Evolutionary conservation across 2,113 vertebrate species (phyloP), one percentile per base, ranked within the genome.

Genomic region (Pachypanchax playfairii): DNA sequence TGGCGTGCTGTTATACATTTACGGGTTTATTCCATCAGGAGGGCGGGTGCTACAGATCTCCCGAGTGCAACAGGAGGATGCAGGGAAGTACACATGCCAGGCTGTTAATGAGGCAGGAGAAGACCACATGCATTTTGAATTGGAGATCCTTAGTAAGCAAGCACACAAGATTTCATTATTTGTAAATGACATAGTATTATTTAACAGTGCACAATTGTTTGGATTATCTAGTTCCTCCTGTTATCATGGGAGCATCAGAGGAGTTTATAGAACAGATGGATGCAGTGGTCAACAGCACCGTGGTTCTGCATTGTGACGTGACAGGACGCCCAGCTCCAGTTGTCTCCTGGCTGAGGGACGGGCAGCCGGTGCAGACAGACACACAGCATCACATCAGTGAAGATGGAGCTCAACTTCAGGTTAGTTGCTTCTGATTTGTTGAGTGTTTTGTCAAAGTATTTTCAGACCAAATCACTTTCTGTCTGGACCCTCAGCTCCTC

Each of bases 41-140:
- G 96, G 96, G 13, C 92, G 94, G 63, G 89, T 94, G 66, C 90
- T 98, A 31, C 96, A 96, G 86, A 93, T 98, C 44, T 63, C 78
- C 0, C 75, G 75, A 0, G 92, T 93, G 10, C 89, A 64, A 48
- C 87, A 83, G 3, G 90, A 93, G 70, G 91, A 98, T 3, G 70
- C 83, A 0, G 96, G 96, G 72, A 91, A 79, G 63, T 96, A 96
- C 39, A 95, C 92, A 0, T 97, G 96, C 12, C 89, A 91, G 85
- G 96, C 94, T 0, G 79, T 94, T 69, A 95, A 94, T 0, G 93
- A 94, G 2, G 95, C 85, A 0, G 96, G 96, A 9, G 87, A 86
- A 69, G 96, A 94, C 69, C 91, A 82, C 64, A 90, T 96, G 86
- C 91, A 95, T 78, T 98, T 96, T 13, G 75, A 94, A 48, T 89